A percentile compares a stretch with the other conserved stretches of the same genome.
These are phyloP conservation scores for Dasypogon diadema DNA, from an alignment of 2,888 invertebrate genomes.

Conservation along the genomic window DNA sequence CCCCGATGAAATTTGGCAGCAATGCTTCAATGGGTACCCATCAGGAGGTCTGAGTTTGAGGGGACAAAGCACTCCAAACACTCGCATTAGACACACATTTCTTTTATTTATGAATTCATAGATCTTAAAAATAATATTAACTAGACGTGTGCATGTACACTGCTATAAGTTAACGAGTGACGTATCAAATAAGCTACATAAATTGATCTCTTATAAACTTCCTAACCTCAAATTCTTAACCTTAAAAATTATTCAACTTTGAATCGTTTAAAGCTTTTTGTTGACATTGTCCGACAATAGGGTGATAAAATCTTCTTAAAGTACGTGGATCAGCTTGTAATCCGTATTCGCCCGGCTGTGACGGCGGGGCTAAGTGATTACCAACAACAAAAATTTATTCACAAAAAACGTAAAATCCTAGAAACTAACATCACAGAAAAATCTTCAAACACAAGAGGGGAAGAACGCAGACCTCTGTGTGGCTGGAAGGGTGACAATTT, in stretches of 20 bases:
- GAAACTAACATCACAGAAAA: slow-evolving; percentile 56
- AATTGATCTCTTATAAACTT: not conserved
- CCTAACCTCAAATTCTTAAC: not conserved
- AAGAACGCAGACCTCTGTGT: not conserved
- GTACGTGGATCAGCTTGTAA: not conserved
- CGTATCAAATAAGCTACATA: slow-evolving; percentile 21
- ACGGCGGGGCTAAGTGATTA: slow-evolving; percentile 18
- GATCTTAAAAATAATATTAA: slow-evolving; percentile 13
- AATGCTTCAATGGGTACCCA: too few species aligned
- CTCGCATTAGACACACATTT: slow-evolving; percentile 34
- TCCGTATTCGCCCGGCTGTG: not conserved
- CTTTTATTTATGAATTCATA: too few species aligned
- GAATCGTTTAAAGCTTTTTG: slow-evolving; percentile 46
- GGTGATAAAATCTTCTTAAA: slow-evolving; percentile 20
- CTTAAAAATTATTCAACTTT: slow-evolving; percentile 43
- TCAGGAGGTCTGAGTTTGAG: too few species aligned
- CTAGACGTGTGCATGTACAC: slow-evolving; percentile 23
- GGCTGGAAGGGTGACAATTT: not conserved
- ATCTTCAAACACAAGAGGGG: slow-evolving; percentile 51
- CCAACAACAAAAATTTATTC: slow-evolving; percentile 10
- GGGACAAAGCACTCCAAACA: too few species aligned
- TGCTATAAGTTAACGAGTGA: slow-evolving; percentile 40
- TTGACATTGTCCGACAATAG: slow-evolving; percentile 33
- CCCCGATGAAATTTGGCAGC: too few species aligned
- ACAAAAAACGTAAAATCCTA: slow-evolving; percentile 50